Conservation (phyloP, 2,113 vertebrate genomes). For the Pachypanchax playfairii region DNA sequence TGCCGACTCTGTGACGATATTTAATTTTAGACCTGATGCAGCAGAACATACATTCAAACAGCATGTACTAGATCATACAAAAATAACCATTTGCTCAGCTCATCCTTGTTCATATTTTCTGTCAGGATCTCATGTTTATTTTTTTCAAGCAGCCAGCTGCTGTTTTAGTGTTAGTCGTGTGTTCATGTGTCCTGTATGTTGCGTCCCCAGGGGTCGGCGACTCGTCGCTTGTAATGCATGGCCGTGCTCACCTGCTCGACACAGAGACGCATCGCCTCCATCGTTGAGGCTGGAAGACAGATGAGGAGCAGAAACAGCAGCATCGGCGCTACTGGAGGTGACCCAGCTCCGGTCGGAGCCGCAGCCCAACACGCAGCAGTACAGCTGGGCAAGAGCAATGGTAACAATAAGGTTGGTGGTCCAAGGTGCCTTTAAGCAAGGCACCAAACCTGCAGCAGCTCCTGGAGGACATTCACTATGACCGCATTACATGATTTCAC, state of each 20-base stretch:
- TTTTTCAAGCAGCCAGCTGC: slow-evolving; percentile 60
- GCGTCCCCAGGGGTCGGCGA: slow-evolving; percentile 48
- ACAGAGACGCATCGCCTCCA: slow-evolving; percentile 64
- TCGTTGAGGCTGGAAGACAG: slow-evolving; percentile 61
- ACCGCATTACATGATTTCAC: neutral
- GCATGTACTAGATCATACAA: slow-evolving; percentile 55
- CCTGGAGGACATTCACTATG: neutral
- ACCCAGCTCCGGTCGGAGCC: slow-evolving; percentile 57
- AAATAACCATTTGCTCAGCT: slow-evolving; percentile 54
- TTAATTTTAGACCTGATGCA: slow-evolving; percentile 57
- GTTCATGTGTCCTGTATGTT: slow-evolving; percentile 16
- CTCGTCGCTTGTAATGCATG: slow-evolving; percentile 69
- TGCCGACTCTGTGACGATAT: slow-evolving; percentile 27
- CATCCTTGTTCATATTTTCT: slow-evolving; percentile 72
- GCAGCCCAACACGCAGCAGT: neutral
- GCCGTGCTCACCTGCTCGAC: slow-evolving; percentile 70
- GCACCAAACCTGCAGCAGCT: slow-evolving; percentile 12
- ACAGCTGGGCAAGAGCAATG: neutral
- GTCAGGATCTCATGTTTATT: slow-evolving; percentile 52
- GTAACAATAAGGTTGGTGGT: slow-evolving; percentile 17
- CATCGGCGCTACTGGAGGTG: slow-evolving; percentile 75
- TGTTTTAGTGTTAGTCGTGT: neutral
- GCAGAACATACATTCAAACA: slow-evolving; percentile 44
- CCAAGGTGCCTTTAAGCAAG: slow-evolving; percentile 69
- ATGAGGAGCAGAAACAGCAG: slow-evolving; percentile 69